Percentiles rank a stretch among this genome's conserved stretches.
Evolutionary conservation across 2,113 vertebrate species (phyloP).

Genomic region (Mohoua ochrocephala): DNA sequence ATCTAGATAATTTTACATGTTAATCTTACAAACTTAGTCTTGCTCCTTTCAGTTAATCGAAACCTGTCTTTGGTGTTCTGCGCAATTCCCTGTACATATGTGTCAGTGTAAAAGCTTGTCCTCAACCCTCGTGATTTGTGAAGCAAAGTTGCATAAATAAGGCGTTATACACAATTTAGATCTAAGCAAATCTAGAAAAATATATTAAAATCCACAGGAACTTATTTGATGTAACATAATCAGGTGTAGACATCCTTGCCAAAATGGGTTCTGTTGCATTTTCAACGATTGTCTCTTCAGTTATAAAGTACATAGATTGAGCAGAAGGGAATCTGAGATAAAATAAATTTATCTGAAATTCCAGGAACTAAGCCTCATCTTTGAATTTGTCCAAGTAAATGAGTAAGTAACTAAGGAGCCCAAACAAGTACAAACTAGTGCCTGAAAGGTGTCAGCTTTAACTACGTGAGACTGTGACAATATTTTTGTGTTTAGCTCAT

Average conservation of each 20-base stretch:
- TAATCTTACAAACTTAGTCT: not conserved
- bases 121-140: not conserved
- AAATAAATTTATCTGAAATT: not conserved
- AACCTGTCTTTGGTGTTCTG: not conserved
- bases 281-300: not conserved
- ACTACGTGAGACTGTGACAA: not conserved
- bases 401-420: not conserved
- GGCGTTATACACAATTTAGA: not conserved
- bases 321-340: not conserved
- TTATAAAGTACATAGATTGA: not conserved
- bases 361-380: not conserved
- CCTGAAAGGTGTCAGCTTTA: not conserved
- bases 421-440: not conserved
- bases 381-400: not conserved
- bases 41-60: not conserved
- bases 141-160: not conserved
- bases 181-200: not conserved
- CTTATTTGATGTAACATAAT: not conserved
- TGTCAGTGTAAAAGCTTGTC: not conserved
- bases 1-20: not conserved
- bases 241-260: not conserved
- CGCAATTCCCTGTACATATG: not conserved
- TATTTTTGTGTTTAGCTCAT: not conserved
- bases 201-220: not conserved
- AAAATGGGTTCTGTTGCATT: not conserved